Conservation (phyloP, 2,888 invertebrate genomes). For the Matsumyia berberina region DNA sequence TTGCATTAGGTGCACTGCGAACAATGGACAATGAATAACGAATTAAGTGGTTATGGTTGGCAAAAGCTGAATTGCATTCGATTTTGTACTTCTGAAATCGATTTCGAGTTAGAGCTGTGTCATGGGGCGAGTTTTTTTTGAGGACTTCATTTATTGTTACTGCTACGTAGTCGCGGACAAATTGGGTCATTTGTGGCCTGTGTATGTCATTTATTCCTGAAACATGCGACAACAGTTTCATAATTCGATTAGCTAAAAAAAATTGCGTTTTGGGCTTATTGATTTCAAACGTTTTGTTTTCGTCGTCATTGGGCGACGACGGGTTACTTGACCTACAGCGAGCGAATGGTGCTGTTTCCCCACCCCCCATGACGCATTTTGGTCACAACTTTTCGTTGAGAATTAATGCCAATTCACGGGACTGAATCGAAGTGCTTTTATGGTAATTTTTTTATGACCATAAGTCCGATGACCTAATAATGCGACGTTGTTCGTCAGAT, state of each 20-base stretch:
- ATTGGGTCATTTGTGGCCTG: neutral
- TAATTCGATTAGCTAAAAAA: conserved; percentile 7
- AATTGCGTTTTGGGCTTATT: conserved; percentile 26
- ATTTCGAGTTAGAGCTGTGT: neutral
- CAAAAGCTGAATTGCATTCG: too few relatives aligned
- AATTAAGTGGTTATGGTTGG: neutral
- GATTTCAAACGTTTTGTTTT: conserved; percentile 32
- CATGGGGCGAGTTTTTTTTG: neutral
- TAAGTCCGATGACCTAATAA: neutral
- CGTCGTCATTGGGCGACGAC: neutral
- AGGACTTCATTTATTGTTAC: neutral
- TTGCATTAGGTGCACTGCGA: neutral
- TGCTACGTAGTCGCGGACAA: neutral
- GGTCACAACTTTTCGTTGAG: neutral
- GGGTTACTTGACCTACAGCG: conserved; percentile 25
- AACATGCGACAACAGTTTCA: neutral
- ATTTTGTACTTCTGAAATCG: too few relatives aligned
- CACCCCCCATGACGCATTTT: conserved; percentile 9
- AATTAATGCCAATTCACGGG: neutral
- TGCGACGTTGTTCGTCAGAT: too few relatives aligned
- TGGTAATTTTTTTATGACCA: neutral
- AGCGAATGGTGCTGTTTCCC: neutral
- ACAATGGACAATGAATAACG: conserved; percentile 28
- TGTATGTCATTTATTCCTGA: neutral
- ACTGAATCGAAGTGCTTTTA: too few relatives aligned